Evolutionary conservation across 2,113 vertebrate species (phyloP), one percentile per base, ranked within the genome.

Genomic region (Eptatretus burgeri): DNA sequence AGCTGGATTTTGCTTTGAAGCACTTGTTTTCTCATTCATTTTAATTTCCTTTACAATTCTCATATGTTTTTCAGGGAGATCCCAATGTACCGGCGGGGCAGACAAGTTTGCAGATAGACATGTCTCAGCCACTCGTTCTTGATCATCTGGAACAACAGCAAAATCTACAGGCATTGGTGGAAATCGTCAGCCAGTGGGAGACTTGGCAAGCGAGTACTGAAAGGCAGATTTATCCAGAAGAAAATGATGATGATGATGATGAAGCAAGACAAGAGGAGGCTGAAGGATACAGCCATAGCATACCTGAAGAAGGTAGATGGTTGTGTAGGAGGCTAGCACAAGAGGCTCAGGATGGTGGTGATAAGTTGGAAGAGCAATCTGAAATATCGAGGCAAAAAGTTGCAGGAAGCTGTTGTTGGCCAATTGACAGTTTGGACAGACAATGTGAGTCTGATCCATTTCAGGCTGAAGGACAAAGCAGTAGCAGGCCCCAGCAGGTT

Each of bases 61-160:
- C 27, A 41, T 5, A 41, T 41, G 27, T 41, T 41, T 41, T 41
- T 1, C 66, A 98, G 91, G 91, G 91, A 27, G 91, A 98, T 71
- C 91, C 91, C 63, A 94, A 95, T 68, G 91, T 98, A 69, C 91
- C 91, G 13, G 91, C 89, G 0, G 89, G 91, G 8, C 89, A 95
- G 69, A 81, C 93, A 70, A 95, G 88, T 0, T 75, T 98, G 63
- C 83, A 93, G 66, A 73, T 94, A 0, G 80, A 95, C 75, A 74
- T 98, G 70, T 76, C 68, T 0, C 79, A 76, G 5, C 81, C 82
- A 1, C 76, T 98, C 66, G 77, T 76, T 66, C 79, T 94, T 2
- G 87, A 84, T 0, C 82, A 82, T 5, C 50, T 84, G 0, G 86
- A 98, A 70, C 78, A 73, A 64, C 82, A 85, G 66, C 73, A 69